Evolutionary conservation across 2,797 vertebrate species (phyloP).

Genomic region (Lerista edwardsae): DNA sequence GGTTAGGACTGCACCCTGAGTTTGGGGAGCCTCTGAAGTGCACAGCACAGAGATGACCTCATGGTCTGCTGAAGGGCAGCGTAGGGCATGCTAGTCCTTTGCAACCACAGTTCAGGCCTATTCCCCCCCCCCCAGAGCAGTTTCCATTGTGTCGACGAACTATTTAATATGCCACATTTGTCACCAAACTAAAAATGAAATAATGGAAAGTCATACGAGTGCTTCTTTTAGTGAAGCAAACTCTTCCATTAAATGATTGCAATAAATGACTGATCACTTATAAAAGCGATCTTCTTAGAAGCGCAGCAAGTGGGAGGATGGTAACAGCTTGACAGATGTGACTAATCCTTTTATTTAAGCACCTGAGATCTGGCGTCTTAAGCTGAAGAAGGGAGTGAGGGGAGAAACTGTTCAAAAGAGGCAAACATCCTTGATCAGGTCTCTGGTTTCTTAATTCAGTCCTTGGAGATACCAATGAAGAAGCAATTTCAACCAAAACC

Average conservation of each 20-base stretch:
- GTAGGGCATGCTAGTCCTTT: not conserved
- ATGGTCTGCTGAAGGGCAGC: too few species aligned
- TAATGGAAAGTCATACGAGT: slow-evolving; percentile 57
- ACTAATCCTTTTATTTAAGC: slow-evolving; percentile 77
- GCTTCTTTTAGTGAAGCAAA: not conserved
- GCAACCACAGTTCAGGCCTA: not conserved
- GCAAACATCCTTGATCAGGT: slow-evolving; percentile 38
- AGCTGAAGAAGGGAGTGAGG: slow-evolving; percentile 51
- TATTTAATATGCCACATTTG: not conserved
- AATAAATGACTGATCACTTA: too few species aligned
- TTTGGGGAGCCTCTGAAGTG: not conserved
- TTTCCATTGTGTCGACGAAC: not conserved
- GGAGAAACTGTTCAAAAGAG: slow-evolving; percentile 19
- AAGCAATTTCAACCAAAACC: not conserved
- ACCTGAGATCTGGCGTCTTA: slow-evolving; percentile 72
- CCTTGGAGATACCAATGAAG: not conserved
- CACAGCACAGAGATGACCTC: not conserved
- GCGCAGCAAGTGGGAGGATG: slow-evolving; percentile 73
- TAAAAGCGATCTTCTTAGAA: too few species aligned
- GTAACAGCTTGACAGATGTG: slow-evolving; percentile 72
- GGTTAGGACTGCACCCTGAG: too few species aligned
- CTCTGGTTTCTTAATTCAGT: slow-evolving; percentile 1
- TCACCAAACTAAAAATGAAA: slow-evolving; percentile 42
- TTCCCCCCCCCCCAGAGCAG: too few species aligned
- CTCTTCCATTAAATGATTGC: too few species aligned